Percentiles rank a stretch among this genome's conserved stretches.
Conservation (phyloP, 2,888 invertebrate genomes). For the Taphrorychus bicolor region DNA sequence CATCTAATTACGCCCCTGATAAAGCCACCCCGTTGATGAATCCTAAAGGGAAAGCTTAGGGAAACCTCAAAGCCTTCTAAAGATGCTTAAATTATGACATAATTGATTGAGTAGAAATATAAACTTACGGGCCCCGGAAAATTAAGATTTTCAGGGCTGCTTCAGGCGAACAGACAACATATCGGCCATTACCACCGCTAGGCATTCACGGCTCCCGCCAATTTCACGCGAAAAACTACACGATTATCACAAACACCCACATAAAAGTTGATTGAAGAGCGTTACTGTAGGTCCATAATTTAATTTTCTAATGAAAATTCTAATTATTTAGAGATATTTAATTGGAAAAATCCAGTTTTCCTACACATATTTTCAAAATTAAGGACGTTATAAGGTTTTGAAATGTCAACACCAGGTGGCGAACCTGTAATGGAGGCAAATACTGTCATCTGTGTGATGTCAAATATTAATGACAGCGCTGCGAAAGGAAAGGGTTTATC, state of each 20-base stretch:
- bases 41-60: not conserved
- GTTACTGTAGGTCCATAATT: conserved; percentile 21
- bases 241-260: conserved; percentile 36
- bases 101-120: not conserved
- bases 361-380: conserved; percentile 38
- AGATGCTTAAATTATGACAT: not conserved
- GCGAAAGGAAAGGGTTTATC: no score
- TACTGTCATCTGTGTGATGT: no score
- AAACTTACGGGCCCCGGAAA: conserved; percentile 31
- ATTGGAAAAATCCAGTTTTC: conserved; percentile 17
- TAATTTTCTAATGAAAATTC: conserved; percentile 23
- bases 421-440: no score
- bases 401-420: conserved; percentile 34
- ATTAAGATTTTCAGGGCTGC: conserved; percentile 30
- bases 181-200: conserved; percentile 40
- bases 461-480: no score
- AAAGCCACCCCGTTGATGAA: not conserved
- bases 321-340: conserved; percentile 24
- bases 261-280: not conserved
- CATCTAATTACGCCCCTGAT: conserved; percentile 34
- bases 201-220: conserved; percentile 40
- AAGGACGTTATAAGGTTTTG: conserved; percentile 34
- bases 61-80: not conserved
- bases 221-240: conserved; percentile 23
- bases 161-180: conserved; percentile 26